Evolutionary conservation across 2,797 vertebrate species (phyloP).

Genomic region (Sciaenops ocellatus): DNA sequence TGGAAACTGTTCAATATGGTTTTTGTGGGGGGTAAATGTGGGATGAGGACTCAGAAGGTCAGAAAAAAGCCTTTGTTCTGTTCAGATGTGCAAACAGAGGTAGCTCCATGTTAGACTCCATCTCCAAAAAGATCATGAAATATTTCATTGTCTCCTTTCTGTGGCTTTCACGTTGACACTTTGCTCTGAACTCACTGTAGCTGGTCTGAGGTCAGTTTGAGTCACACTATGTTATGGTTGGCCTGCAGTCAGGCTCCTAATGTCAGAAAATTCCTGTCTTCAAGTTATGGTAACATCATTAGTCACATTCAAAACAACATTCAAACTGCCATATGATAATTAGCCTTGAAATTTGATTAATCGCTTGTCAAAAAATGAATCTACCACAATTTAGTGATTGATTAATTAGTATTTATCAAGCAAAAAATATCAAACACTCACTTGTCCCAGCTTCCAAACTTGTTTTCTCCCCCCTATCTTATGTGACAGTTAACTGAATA

Average conservation of each 20-base stretch:
- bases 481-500: not conserved
- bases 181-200: not conserved
- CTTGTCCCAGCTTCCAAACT: not conserved
- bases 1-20: conserved; percentile 53
- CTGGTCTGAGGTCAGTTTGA: not conserved
- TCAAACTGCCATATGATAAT: not conserved
- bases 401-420: not conserved
- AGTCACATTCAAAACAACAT: too few species aligned
- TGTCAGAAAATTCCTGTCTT: conserved; percentile 1
- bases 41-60: conserved; percentile 32
- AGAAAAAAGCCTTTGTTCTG: conserved; percentile 38
- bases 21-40: conserved; percentile 9
- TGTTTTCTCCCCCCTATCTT: not conserved
- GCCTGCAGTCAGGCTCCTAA: not conserved
- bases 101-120: not conserved
- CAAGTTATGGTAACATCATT: not conserved
- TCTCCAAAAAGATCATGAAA: conserved; percentile 1
- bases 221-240: not conserved
- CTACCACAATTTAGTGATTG: not conserved
- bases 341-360: not conserved
- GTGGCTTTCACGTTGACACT: not conserved
- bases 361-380: not conserved
- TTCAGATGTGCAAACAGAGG: conserved; percentile 27
- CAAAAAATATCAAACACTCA: not conserved
- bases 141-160: not conserved